A percentile compares a stretch with the other conserved stretches of the same genome.
Evolutionary conservation across 2,888 invertebrate species (phyloP).

Genomic region (Rotaria macrura): DNA sequence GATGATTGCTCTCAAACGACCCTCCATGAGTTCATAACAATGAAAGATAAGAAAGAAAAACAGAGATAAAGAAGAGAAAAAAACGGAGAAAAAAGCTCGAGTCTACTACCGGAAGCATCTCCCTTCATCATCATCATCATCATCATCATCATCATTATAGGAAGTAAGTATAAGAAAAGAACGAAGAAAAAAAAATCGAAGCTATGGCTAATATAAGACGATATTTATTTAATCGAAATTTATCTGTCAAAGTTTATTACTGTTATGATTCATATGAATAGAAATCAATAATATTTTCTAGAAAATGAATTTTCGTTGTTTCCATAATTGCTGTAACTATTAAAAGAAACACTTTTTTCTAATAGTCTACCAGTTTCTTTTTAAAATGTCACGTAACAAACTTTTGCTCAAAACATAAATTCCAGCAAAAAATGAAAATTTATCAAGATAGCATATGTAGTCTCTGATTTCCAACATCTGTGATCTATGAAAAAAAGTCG

Average conservation of each 20-base stretch:
- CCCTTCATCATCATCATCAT: slow-evolving; percentile 12
- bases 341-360: background rate
- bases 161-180: background rate
- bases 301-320: background rate
- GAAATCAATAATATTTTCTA: background rate
- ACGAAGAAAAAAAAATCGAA: background rate
- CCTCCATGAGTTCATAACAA: background rate
- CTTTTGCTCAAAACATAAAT: background rate
- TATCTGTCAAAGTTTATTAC: background rate
- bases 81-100: background rate
- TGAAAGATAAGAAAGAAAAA: background rate
- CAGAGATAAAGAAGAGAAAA: background rate
- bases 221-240: background rate
- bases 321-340: background rate
- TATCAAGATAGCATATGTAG: background rate
- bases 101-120: slow-evolving; percentile 6
- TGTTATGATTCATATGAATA: background rate
- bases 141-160: slow-evolving; percentile 12
- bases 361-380: background rate
- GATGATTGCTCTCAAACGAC: background rate
- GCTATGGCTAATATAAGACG: background rate
- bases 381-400: background rate
- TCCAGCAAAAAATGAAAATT: background rate
- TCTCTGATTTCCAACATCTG: background rate
- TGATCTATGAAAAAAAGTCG: background rate